A percentile compares a stretch with the other conserved stretches of the same genome.
Evolutionary conservation across 1,140 invertebrate species (phyloP).

Genomic region (Gryllus bimaculatus): DNA sequence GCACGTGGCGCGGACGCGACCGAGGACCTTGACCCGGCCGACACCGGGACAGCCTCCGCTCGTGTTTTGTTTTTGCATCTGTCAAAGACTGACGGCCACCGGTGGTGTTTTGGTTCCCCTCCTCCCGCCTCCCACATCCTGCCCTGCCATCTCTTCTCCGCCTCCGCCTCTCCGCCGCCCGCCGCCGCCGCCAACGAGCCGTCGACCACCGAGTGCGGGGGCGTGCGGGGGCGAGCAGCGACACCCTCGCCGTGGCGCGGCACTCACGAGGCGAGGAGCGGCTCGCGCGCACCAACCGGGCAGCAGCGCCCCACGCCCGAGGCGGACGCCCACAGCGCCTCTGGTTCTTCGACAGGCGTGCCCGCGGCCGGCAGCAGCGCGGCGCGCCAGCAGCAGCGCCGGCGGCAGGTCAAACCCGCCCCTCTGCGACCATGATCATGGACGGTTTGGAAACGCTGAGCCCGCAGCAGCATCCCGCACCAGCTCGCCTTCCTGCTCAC

Average conservation of each 20-base stretch:
- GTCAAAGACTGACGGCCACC: conserved; percentile 19
- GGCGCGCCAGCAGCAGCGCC: conserved; percentile 22
- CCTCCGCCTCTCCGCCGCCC: conserved; percentile 25
- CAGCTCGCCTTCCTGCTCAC: conserved; percentile 40
- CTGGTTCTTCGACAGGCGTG: conserved; percentile 18
- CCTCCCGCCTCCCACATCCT: conserved; percentile 16
- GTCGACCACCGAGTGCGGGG: not conserved
- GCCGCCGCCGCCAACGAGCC: conserved; percentile 19
- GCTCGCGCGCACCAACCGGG: too few species aligned
- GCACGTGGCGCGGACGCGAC: not conserved
- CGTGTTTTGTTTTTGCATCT: conserved; percentile 1
- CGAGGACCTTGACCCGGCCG: conserved; percentile 12
- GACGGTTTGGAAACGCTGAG: conserved; percentile 72
- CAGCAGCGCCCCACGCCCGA: conserved; percentile 33
- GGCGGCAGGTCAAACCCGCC: conserved; percentile 40
- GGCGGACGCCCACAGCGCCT: conserved; percentile 27
- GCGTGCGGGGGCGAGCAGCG: not conserved
- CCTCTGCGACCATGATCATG: conserved; percentile 69
- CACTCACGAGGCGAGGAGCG: too few species aligned
- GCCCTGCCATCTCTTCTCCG: conserved; percentile 13
- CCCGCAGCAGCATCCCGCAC: conserved; percentile 38
- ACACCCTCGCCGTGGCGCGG: too few species aligned
- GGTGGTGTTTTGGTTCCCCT: conserved; percentile 22
- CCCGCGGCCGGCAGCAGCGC: too few species aligned
- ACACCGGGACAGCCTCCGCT: too few species aligned